Evolutionary conservation across 2,888 invertebrate species (phyloP).

Genomic region (Cephus runcator): DNA sequence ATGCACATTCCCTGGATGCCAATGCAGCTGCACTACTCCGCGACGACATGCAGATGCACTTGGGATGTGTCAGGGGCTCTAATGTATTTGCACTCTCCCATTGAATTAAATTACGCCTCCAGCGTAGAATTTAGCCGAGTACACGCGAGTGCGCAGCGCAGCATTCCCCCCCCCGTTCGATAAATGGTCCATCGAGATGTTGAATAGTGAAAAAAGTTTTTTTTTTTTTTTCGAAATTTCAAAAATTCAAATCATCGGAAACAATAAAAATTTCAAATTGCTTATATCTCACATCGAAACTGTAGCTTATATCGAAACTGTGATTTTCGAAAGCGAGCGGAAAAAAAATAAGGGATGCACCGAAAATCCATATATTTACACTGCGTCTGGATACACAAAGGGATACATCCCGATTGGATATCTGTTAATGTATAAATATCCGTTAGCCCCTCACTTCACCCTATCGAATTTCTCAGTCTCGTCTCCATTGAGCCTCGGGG

Average conservation of each 20-base stretch:
- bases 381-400: neutral
- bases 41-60: conserved; percentile 3
- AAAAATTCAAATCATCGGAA: too few relatives aligned
- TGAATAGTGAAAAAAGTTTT: neutral
- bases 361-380: neutral
- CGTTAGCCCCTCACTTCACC: neutral
- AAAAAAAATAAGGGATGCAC: neutral
- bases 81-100: neutral
- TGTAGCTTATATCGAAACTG: neutral
- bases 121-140: neutral
- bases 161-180: neutral
- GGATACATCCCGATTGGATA: neutral
- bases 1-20: conserved; percentile 14
- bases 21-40: conserved; percentile 4
- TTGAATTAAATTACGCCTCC: neutral
- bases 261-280: too few relatives aligned
- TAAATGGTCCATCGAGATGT: neutral
- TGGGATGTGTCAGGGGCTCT: neutral
- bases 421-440: neutral
- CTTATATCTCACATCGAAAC: too few relatives aligned
- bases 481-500: neutral
- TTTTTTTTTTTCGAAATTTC: too few relatives aligned
- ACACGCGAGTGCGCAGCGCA: neutral
- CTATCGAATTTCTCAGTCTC: neutral
- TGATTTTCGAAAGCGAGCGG: accelerated